Evolutionary conservation across 2,888 invertebrate genomes (phyloP), one percentile per base, ranked within the genome.

Genomic region (Periphyllus acericola): DNA sequence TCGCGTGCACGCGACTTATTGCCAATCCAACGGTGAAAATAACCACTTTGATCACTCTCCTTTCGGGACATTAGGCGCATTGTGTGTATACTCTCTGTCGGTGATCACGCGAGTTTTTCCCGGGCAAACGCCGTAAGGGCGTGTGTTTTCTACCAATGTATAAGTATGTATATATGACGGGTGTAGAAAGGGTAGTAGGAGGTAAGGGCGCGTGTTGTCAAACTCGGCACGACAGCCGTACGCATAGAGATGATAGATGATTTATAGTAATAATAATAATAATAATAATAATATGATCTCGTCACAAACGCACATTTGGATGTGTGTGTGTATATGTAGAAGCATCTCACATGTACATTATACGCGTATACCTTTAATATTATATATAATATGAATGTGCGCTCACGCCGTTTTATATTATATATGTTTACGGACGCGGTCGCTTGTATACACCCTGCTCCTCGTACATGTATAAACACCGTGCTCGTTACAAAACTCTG

Each of bases 21-120:
- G 83, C 83, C 83, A 75, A 83, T 74, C 74, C 83, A 36, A 83
- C 83, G 74, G 83, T 85, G 68, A 78, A 85, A 85, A 78, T 68
- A 68, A 78, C 66, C 46, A 68, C 75, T 85, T 85, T 85, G 85
- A 68, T 68, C 76, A 36, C 36, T 68, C 84, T 83, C 32, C 74
- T 74, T 84, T 84, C 85, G 78, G 66, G 34, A 85, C 68, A 85
- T 85, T 85, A 78, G 46, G 66, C 84, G 84, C 76, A 84, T 76
- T 76, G 84, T 84, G 36, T 25, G 75, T 21, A 19, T 25, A 40
- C n/a, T 52, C n/a, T 9, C n/a, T 25, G n/a, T n/a, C 75, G 55
- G 52, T 29, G 78, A 68, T 11, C 32, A 29, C 71, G 32, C 71
- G 71, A 17, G 29, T 71, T 71, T 29, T 71, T 29, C 52, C 1